A percentile compares a stretch with the other conserved stretches of the same genome.
Evolutionary conservation across 2,888 invertebrate genomes (phyloP).

Genomic region (Drosophila siamana): DNA sequence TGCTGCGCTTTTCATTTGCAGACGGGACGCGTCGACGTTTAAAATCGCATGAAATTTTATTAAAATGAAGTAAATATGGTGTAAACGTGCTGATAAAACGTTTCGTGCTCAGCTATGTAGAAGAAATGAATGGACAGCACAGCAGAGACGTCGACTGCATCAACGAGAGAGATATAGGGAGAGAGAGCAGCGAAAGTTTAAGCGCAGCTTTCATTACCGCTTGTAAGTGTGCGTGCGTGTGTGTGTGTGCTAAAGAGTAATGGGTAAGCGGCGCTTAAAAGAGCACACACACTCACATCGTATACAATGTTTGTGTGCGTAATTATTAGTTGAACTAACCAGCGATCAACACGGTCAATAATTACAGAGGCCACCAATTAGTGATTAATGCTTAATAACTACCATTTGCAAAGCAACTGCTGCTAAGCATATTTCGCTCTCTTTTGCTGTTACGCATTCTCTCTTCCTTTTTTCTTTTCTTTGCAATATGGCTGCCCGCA

Average conservation of each 20-base stretch:
- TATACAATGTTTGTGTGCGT: neutral
- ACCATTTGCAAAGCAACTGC: constrained; percentile 9
- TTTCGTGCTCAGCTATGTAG: constrained; percentile 77
- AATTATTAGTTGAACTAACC: constrained; percentile 48
- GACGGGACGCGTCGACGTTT: constrained; percentile 70
- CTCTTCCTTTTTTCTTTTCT: neutral
- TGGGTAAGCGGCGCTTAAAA: constrained; percentile 21
- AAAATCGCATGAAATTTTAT: constrained; percentile 84
- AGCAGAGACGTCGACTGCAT: constrained; percentile 6
- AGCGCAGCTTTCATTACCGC: constrained; percentile 35
- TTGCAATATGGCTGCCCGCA: constrained; percentile 23
- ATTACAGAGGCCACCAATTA: constrained; percentile 43
- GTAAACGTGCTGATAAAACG: constrained; percentile 85
- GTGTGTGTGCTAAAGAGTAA: constrained; percentile 3
- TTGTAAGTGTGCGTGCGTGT: neutral
- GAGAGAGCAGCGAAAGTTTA: constrained; percentile 36
- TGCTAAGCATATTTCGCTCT: constrained; percentile 14
- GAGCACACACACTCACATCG: neutral
- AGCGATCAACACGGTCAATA: constrained; percentile 48
- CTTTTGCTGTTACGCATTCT: neutral
- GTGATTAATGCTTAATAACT: constrained; percentile 30
- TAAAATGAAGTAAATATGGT: constrained; percentile 84
- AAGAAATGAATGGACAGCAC: constrained; percentile 62
- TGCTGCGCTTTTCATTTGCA: constrained; percentile 74
- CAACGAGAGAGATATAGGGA: neutral